Conservation (phyloP, 2,888 invertebrate species). For the Cecidostiba fungosa region DNA sequence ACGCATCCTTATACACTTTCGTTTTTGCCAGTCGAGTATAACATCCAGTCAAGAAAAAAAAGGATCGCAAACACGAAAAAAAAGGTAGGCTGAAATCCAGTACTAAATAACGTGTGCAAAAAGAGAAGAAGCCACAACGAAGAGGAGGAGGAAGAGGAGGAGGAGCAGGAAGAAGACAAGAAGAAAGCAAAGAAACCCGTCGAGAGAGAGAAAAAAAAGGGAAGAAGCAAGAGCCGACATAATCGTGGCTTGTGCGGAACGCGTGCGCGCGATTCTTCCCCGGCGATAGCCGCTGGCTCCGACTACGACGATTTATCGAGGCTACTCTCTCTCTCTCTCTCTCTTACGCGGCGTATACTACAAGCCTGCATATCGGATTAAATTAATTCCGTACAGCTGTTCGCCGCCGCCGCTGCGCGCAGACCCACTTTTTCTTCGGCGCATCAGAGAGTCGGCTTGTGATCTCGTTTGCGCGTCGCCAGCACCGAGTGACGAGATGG, state of each 20-base stretch:
- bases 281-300: conserved; percentile 35
- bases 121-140: not conserved
- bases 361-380: conserved; percentile 66
- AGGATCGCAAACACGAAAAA: conserved; percentile 1
- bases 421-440: conserved; percentile 30
- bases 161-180: not conserved
- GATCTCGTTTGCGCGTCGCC: not conserved
- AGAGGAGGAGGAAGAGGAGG: not conserved
- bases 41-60: not conserved
- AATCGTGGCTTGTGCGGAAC: conserved; percentile 30
- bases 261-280: conserved; percentile 41
- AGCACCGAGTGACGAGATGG: not conserved
- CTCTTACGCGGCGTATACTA: conserved; percentile 45
- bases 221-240: not conserved
- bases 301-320: conserved; percentile 58
- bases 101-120: conserved; percentile 33
- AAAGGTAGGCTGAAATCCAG: not conserved
- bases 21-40: not conserved
- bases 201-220: not conserved
- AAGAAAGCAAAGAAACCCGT: conserved; percentile 1
- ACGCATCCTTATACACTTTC: not conserved
- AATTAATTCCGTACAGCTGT: conserved; percentile 72
- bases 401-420: conserved; percentile 59
- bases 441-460: not conserved
- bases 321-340: conserved; percentile 23